Conservation (phyloP, 2,888 invertebrate genomes). For the Latrodectus elegans region DNA sequence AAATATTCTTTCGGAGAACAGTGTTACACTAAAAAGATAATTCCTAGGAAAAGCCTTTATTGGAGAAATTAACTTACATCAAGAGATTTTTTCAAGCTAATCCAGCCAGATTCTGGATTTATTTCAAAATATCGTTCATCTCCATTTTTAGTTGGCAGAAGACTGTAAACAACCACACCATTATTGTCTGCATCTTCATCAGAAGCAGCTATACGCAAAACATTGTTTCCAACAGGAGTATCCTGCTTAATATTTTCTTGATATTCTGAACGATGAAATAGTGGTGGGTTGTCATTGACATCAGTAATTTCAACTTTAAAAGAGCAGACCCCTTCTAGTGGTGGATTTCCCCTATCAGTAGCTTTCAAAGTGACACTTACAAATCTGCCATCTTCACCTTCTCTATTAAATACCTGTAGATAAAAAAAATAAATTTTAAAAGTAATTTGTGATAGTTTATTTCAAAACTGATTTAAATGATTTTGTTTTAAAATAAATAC, state of each 20-base stretch:
- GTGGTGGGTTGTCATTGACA: slow-evolving; percentile 96
- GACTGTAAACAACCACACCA: slow-evolving; percentile 93
- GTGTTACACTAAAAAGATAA: neutral
- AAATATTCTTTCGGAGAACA: no score
- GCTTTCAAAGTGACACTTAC: slow-evolving; percentile 98
- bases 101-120: slow-evolving; percentile 97
- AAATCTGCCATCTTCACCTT: slow-evolving; percentile 96
- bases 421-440: neutral
- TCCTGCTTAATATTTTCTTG: slow-evolving; percentile 97
- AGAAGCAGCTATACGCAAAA: slow-evolving; percentile 93
- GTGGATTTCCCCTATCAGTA: slow-evolving; percentile 97
- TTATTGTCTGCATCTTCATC: slow-evolving; percentile 98
- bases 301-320: slow-evolving; percentile 98
- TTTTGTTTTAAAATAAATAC: no score
- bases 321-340: slow-evolving; percentile 97
- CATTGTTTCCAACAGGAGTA: slow-evolving; percentile 95
- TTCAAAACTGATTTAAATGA: no score
- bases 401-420: slow-evolving; percentile 88
- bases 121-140: slow-evolving; percentile 97
- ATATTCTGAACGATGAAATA: slow-evolving; percentile 97
- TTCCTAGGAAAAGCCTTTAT: neutral
- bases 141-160: slow-evolving; percentile 90
- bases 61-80: slow-evolving; percentile 78
- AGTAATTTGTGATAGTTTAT: no score
- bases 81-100: slow-evolving; percentile 92